Evolutionary conservation across 1,140 invertebrate species (phyloP).

Genomic region (Brachionus sp.): DNA sequence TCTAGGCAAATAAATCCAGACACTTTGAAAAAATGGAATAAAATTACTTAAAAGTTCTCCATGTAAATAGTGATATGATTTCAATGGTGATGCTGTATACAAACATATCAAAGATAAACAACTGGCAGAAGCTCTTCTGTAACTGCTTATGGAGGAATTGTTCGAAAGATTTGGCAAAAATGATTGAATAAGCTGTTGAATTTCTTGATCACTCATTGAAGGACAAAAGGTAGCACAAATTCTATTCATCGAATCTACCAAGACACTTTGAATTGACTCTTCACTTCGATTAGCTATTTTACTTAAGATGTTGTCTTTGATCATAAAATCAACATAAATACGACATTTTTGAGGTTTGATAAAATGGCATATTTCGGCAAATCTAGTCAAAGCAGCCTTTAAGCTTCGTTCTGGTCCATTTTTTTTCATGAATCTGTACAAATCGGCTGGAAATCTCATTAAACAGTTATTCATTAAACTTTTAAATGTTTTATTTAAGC

Average conservation of each 20-base stretch:
- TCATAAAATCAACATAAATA: constrained; percentile 70
- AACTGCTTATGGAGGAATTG: constrained; percentile 62
- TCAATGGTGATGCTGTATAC: constrained; percentile 65
- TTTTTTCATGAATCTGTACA: constrained; percentile 77
- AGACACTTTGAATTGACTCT: constrained; percentile 70
- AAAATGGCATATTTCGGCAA: constrained; percentile 68
- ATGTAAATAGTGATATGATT: constrained; percentile 66
- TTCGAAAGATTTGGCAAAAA: constrained; percentile 67
- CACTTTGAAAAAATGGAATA: background rate
- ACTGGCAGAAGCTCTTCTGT: constrained; percentile 66
- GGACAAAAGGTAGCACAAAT: constrained; percentile 70
- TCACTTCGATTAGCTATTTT: constrained; percentile 69
- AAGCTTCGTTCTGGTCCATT: constrained; percentile 69
- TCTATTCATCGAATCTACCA: constrained; percentile 67
- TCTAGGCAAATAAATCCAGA: background rate
- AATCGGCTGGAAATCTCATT: constrained; percentile 70
- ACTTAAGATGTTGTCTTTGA: constrained; percentile 65
- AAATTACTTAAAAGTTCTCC: constrained; percentile 57
- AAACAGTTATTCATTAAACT: constrained; percentile 66
- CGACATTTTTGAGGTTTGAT: constrained; percentile 69
- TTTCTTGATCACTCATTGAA: constrained; percentile 72
- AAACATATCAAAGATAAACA: constrained; percentile 67
- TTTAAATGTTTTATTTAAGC: constrained; percentile 73
- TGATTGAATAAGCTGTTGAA: constrained; percentile 66
- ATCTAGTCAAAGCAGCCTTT: constrained; percentile 70